Evolutionary conservation across 2,113 vertebrate genomes (phyloP).

Genomic region (Cephalophus harveyi): DNA sequence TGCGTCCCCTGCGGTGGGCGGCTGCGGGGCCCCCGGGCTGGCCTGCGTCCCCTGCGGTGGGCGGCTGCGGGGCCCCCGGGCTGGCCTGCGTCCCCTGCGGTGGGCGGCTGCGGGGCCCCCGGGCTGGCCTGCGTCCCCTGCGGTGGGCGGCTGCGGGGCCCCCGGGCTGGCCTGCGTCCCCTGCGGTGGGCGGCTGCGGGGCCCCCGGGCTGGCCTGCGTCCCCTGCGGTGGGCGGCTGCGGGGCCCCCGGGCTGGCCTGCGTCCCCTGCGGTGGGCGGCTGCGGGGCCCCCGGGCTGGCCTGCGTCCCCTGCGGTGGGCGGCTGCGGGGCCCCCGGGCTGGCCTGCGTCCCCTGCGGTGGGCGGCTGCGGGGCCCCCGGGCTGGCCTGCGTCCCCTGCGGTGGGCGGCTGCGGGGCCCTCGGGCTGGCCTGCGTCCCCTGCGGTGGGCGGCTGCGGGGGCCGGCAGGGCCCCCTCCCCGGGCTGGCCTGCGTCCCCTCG

Average conservation of each 20-base stretch:
- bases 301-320: conserved; percentile 85
- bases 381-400: conserved; percentile 77
- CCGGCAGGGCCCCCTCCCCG: no score
- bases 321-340: no score
- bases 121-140: conserved; percentile 68
- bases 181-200: conserved; percentile 85
- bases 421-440: conserved; percentile 46
- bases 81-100: conserved; percentile 81
- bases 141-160: conserved; percentile 80
- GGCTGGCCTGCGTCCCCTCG: no score
- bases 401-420: conserved; percentile 74
- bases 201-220: no score
- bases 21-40: no score
- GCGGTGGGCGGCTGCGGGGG: conserved; percentile 83
- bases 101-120: conserved; percentile 64
- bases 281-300: no score
- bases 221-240: conserved; percentile 85
- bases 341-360: conserved; percentile 84
- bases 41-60: conserved; percentile 84
- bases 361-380: background rate
- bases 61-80: background rate
- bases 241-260: no score
- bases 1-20: conserved; percentile 85
- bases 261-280: conserved; percentile 85
- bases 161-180: no score